phyloP scores from a whole-genome alignment of 2,797 vertebrate species.

The Podarcis lilfordi region DNA sequence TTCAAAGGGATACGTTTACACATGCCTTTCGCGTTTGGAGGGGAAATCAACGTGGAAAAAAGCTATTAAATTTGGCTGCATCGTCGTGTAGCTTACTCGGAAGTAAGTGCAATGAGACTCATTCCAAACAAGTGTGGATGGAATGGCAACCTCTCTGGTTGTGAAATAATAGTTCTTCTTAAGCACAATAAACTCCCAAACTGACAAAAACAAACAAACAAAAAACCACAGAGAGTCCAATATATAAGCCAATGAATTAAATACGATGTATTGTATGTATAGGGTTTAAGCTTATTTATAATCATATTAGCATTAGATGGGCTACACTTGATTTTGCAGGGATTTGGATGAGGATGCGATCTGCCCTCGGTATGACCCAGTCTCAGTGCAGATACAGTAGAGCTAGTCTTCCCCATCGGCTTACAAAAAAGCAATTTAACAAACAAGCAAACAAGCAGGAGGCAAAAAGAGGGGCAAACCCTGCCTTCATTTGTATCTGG shows the following conservation, averaged over 20 bases:
- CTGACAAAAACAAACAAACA: fast-evolving
- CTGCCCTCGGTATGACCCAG: too few relatives aligned
- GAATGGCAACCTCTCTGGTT: neutral
- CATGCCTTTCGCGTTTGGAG: neutral
- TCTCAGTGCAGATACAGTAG: neutral
- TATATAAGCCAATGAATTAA: neutral
- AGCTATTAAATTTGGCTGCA: too few relatives aligned
- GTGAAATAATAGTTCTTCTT: neutral
- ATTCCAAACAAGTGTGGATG: neutral
- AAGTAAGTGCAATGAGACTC: neutral
- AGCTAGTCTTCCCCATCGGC: neutral
- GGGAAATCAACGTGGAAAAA: neutral
- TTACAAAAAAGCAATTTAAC: neutral
- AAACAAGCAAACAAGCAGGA: neutral
- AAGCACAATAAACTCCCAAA: too few relatives aligned
- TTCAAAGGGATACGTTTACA: neutral
- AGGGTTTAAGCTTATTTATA: neutral
- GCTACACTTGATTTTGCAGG: too few relatives aligned
- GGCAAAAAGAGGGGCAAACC: neutral
- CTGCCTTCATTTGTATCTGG: too few relatives aligned
- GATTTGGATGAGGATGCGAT: too few relatives aligned
- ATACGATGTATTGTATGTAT: neutral
- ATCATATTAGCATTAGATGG: too few relatives aligned
- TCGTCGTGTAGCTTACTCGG: too few relatives aligned
- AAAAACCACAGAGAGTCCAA: neutral